These are phyloP conservation scores for Acrocephalus kingi DNA, from an alignment of 2,113 vertebrate species.

Conservation along the genomic window DNA sequence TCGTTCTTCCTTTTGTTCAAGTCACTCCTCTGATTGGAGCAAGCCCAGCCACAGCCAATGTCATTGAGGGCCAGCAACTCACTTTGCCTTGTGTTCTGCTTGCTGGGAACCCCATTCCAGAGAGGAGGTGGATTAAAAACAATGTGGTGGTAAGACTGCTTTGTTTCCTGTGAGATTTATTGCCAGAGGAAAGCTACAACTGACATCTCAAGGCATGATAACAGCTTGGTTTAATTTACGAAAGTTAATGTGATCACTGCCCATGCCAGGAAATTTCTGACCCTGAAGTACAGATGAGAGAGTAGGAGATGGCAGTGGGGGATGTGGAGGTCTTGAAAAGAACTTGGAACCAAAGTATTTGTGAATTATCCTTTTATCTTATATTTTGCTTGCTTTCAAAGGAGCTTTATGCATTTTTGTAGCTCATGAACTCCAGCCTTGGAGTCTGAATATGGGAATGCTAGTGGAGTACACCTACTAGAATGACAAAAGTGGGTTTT, in stretches of 20 bases:
- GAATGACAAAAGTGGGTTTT: background rate
- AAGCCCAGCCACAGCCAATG: slow-evolving; percentile 83
- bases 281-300: background rate
- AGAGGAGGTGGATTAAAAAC: slow-evolving; percentile 92
- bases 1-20: slow-evolving; percentile 44
- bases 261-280: background rate
- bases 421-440: background rate
- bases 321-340: background rate
- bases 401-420: background rate
- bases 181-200: background rate
- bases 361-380: background rate
- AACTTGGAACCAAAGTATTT: background rate
- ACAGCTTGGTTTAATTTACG: background rate
- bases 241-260: background rate
- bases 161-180: background rate
- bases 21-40: slow-evolving; percentile 87
- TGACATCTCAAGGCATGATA: background rate
- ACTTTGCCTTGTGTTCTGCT: slow-evolving; percentile 90
- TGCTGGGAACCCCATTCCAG: slow-evolving; percentile 92
- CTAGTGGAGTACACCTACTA: background rate
- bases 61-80: slow-evolving; percentile 90
- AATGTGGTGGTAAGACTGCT: slow-evolving; percentile 80
- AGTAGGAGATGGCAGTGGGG: background rate
- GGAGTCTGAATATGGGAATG: background rate
- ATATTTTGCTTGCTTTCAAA: background rate